phyloP scores from a whole-genome alignment of 2,113 vertebrate genomes.

The Dipodomys stephensi region DNA sequence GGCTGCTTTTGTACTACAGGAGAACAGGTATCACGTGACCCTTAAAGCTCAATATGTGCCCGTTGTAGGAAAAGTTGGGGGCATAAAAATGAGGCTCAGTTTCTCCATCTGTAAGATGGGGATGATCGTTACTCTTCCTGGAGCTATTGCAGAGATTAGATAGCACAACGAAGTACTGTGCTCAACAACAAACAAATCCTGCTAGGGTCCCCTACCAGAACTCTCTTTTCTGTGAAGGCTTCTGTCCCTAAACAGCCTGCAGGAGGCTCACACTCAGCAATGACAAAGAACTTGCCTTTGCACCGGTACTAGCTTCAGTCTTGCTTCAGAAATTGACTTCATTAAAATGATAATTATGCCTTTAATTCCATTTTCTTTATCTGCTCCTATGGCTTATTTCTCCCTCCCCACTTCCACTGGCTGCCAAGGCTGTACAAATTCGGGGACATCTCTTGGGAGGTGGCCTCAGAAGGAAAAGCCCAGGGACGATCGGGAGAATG shows the following conservation, averaged over 20 bases:
- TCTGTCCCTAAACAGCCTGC: background rate
- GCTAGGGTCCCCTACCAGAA: no score
- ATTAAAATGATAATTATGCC: slow-evolving; percentile 68
- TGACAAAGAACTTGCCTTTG: background rate
- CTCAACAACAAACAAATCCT: background rate
- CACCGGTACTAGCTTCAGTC: slow-evolving; percentile 26
- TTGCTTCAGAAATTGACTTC: slow-evolving; percentile 57
- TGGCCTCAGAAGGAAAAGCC: background rate
- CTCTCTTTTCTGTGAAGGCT: background rate
- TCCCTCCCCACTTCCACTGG: background rate
- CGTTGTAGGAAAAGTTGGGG: background rate
- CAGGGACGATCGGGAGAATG: background rate
- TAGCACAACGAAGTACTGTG: background rate
- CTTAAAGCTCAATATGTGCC: background rate
- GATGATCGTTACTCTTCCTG: background rate
- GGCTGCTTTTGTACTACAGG: background rate
- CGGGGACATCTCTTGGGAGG: background rate
- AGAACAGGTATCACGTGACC: no score
- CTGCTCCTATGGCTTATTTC: slow-evolving; percentile 40
- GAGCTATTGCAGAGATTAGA: background rate
- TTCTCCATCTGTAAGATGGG: background rate
- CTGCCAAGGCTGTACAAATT: background rate
- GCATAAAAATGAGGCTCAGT: background rate
- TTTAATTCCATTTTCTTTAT: slow-evolving; percentile 61
- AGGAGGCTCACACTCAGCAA: background rate